These are phyloP conservation scores for Sylvicola cinctus DNA, from an alignment of 2,888 invertebrate genomes.

Conservation along the genomic window DNA sequence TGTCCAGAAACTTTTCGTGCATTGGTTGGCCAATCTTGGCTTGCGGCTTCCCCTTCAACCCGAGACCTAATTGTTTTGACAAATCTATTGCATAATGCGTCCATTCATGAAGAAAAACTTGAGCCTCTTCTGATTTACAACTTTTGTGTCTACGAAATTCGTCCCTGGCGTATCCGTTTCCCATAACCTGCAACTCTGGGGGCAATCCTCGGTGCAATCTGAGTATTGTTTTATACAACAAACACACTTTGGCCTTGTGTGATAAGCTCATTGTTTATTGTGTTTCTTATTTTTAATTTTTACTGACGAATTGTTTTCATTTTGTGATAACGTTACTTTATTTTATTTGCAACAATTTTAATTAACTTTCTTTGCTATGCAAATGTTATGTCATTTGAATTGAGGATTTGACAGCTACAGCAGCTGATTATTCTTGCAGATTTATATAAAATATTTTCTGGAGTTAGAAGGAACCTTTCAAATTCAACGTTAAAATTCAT, in stretches of 20 bases:
- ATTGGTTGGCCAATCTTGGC: slow-evolving; percentile 42
- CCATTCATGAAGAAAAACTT: slow-evolving; percentile 74
- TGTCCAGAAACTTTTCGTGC: slow-evolving; percentile 37
- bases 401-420: no score
- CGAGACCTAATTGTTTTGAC: slow-evolving; percentile 53
- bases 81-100: slow-evolving; percentile 57
- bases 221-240: slow-evolving; percentile 59
- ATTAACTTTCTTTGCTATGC: no score
- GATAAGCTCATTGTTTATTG: slow-evolving; percentile 12
- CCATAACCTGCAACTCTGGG: slow-evolving; percentile 42
- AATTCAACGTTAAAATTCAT: no score
- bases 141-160: slow-evolving; percentile 73
- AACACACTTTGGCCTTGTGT: slow-evolving; percentile 42
- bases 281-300: neutral
- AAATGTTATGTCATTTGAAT: no score
- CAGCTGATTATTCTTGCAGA: no score
- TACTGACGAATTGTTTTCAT: no score
- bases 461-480: no score
- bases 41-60: slow-evolving; percentile 36
- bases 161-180: slow-evolving; percentile 56
- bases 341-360: no score
- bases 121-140: slow-evolving; percentile 45
- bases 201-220: slow-evolving; percentile 36
- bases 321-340: no score
- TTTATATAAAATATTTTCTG: no score